Evolutionary conservation across 2,888 invertebrate genomes (phyloP).

Genomic region (Drosophila colorata): DNA sequence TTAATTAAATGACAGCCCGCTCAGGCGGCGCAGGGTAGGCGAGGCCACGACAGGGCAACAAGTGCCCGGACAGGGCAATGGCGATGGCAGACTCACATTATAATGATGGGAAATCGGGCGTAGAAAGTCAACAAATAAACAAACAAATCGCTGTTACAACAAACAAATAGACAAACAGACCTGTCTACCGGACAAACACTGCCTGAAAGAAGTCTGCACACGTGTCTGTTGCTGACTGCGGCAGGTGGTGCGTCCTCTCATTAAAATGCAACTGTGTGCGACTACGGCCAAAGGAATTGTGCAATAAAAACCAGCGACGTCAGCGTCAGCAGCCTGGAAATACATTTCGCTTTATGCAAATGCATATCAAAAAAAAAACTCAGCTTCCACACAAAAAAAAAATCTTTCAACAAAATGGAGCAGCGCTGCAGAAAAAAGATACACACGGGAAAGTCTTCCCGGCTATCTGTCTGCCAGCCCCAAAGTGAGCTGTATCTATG

Average conservation of each 20-base stretch:
- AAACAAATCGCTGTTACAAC: constrained; percentile 72
- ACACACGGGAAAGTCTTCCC: constrained; percentile 3
- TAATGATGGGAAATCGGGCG: constrained; percentile 68
- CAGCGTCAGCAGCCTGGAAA: constrained; percentile 59
- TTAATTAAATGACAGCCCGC: constrained; percentile 75
- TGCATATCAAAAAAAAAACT: constrained; percentile 58
- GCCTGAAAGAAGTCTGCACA: constrained; percentile 75
- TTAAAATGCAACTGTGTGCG: constrained; percentile 78
- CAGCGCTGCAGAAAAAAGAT: constrained; percentile 18
- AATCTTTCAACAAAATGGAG: constrained; percentile 37
- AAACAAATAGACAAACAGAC: constrained; percentile 40
- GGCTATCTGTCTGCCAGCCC: constrained; percentile 21
- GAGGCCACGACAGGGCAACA: constrained; percentile 45
- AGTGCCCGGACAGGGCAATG: constrained; percentile 32
- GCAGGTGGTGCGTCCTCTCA: constrained; percentile 48
- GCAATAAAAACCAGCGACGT: constrained; percentile 68
- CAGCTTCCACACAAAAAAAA: constrained; percentile 20
- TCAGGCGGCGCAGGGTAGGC: too few species aligned
- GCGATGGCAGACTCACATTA: constrained; percentile 41
- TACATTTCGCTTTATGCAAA: constrained; percentile 74
- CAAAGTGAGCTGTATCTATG: constrained; percentile 41
- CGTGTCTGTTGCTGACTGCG: constrained; percentile 33
- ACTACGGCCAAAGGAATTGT: constrained; percentile 65
- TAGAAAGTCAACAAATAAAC: constrained; percentile 67
- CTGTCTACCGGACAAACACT: constrained; percentile 36